These are phyloP conservation scores for Ceraclea dissimilis DNA, from an alignment of 2,888 invertebrate species.

Conservation along the genomic window DNA sequence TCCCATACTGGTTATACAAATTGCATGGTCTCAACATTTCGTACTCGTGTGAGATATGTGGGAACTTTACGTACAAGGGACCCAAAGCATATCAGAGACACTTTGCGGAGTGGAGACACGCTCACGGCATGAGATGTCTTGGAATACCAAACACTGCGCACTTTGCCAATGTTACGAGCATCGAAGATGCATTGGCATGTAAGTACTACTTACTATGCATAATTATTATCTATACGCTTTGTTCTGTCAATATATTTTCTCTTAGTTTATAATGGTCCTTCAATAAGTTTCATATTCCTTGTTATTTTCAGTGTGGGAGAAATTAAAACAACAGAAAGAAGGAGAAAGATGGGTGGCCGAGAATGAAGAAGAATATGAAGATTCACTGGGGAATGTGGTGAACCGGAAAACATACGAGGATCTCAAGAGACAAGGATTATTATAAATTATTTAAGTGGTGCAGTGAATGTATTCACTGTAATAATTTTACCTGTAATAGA, in stretches of 20 bases:
- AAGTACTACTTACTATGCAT: conserved; percentile 40
- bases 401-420: conserved; percentile 98
- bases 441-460: conserved; percentile 60
- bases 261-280: too few species aligned
- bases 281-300: too few species aligned
- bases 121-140: conserved; percentile 94
- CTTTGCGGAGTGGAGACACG: conserved; percentile 89
- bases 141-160: conserved; percentile 99
- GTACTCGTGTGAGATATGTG: conserved; percentile 99
- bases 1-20: conserved; percentile 98
- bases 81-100: conserved; percentile 99
- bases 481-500: too few species aligned
- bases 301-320: conserved; percentile 81
- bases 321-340: conserved; percentile 91
- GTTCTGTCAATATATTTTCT: too few species aligned
- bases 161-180: conserved; percentile 98
- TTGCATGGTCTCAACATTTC: conserved; percentile 97
- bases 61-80: conserved; percentile 96
- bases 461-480: too few species aligned
- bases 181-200: conserved; percentile 93
- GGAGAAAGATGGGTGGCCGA: conserved; percentile 94
- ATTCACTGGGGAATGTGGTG: conserved; percentile 97
- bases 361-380: conserved; percentile 97
- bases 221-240: not conserved
- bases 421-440: conserved; percentile 92